Evolutionary conservation across 2,113 vertebrate genomes (phyloP).

Genomic region (Arenaria interpres): DNA sequence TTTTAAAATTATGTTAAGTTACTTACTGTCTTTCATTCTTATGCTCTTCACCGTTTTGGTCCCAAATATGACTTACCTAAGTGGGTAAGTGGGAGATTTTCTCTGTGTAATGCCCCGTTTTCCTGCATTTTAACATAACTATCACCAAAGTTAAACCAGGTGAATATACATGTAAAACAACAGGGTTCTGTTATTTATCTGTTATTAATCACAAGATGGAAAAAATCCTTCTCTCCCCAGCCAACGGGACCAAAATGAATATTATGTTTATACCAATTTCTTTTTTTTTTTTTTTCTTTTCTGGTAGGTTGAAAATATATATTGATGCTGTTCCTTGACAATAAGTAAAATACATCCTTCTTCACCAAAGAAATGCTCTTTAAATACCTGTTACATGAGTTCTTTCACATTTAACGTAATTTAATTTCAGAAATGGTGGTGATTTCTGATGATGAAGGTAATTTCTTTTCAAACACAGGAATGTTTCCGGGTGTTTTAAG

Average conservation of each 20-base stretch:
- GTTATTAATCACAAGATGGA: not conserved
- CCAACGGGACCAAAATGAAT: not conserved
- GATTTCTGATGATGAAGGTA: not conserved
- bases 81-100: not conserved
- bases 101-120: fast-evolving
- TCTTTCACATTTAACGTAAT: not conserved
- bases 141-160: not conserved
- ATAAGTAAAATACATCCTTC: not conserved
- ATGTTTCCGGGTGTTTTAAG: not conserved
- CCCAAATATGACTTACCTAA: not conserved
- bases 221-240: not conserved
- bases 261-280: not conserved
- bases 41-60: not conserved
- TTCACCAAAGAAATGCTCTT: not conserved
- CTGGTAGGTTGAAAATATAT: not conserved
- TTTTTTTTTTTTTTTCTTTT: not conserved
- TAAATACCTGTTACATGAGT: not conserved
- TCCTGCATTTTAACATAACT: not conserved
- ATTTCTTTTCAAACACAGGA: not conserved
- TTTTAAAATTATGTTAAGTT: not conserved
- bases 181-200: not conserved
- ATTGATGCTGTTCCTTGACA: not conserved
- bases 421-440: not conserved
- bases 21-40: not conserved
- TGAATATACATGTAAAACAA: not conserved